Evolutionary conservation across 2,113 vertebrate genomes (phyloP), one percentile per base, ranked within the genome.

Genomic region (Zosterops borbonicus): DNA sequence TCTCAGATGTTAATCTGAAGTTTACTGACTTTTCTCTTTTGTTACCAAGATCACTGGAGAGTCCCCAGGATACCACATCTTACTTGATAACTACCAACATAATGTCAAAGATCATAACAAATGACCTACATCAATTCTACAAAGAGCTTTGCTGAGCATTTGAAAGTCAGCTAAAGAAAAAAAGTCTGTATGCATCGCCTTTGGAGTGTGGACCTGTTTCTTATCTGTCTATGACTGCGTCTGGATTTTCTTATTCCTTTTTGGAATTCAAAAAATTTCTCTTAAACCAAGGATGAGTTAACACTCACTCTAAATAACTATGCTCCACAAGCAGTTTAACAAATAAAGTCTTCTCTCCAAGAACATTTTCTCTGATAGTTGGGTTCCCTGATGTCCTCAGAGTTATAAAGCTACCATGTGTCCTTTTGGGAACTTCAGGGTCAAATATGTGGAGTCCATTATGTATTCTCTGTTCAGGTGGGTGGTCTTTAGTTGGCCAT

Each of bases 401-500:
- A 71, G 18, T 17, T 59, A 58, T 23, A 70, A 81, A 73, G 9
- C 1, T 46, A 35, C 13, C 4, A 20, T 31, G 5, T 27, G 31
- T 91, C 73, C 14, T 78, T 47, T 59, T 0, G 5, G 19, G 10
- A 64, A 33, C 41, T 86, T 73, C 69, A 6, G 2, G 42, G 18
- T 77, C 37, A 62, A 33, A 58, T 19, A 52, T 23, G 1, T 23
- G 5, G 12, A 25, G 3, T 9, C 82, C 3, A 8, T 92, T 64
- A 22, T 6, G 6, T 11, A 41, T 16, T 21, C 14, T 81, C 11
- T n/a, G 10, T 12, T 59, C 15, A 75, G 8, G 9, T 67, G 20
- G 4, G 18, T 70, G 6, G 2, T 46, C 55, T 64, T 89, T 52
- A 62, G 9, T 1, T 0, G 1, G 2, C 7, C 15, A 39, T 46